Evolutionary conservation across 2,888 invertebrate genomes (phyloP), one percentile per base, ranked within the genome.

Genomic region (Chrysolina haemoptera): DNA sequence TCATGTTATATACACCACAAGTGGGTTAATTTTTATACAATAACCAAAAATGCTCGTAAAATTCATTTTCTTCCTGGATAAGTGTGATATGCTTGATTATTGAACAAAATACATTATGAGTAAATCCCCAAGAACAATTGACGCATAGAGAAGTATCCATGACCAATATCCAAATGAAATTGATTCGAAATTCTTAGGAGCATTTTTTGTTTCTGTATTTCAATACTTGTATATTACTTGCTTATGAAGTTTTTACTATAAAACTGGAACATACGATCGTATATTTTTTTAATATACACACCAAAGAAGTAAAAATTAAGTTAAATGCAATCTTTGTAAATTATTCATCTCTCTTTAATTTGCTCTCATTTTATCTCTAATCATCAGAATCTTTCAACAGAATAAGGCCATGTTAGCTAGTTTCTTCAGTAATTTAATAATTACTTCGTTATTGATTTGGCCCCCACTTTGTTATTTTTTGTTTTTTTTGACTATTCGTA

Each of bases 241-340:
- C 79, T 84, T 86, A 85, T 84, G 84, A 84, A 83, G 86, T 87
- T 87, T 87, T 87, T 87, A 86, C 84, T 86, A 86, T 80, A 86
- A 86, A 87, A 86, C 86, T 86, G 85, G 83, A 86, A 83, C 81
- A 83, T 84, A 85, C 80, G 82, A 85, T 83, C 83, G 86, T 87
- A 87, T 87, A 87, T 86, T 87, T 86, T 87, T 86, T 87, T 82
- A 86, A 87, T 87, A 87, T 87, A 86, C 85, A 84, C 85, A 85
- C 85, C 85, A 85, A 85, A 85, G 85, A 85, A 83, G 78, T 85
- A 84, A 83, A 84, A 84, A 82, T 84, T 84, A 83, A 79, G 81
- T 83, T 79, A 80, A 76, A 74, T 81, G 77, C 79, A 80, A 76
- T 75, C 73, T 80, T 77, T 80, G 75, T 84, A 84, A 83, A 79